A percentile compares a stretch with the other conserved stretches of the same genome.
Evolutionary conservation across 2,888 invertebrate species (phyloP).

Genomic region (Amblyjoppa fuscipennis): DNA sequence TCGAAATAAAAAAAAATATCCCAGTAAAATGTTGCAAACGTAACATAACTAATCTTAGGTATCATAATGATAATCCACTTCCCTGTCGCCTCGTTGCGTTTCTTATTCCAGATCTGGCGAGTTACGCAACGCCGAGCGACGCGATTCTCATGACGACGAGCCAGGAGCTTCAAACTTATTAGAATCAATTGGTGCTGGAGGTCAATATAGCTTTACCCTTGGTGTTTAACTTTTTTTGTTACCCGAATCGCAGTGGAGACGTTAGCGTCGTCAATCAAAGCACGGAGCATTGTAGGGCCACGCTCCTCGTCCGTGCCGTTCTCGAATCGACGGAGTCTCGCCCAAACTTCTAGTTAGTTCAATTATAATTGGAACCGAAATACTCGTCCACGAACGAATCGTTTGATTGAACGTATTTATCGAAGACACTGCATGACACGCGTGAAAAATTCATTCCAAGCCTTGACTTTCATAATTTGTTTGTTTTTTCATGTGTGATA

Average conservation of each 20-base stretch:
- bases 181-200: slow-evolving; percentile 62
- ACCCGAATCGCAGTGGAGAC: slow-evolving; percentile 14
- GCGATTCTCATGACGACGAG: slow-evolving; percentile 88
- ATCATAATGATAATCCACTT: slow-evolving; percentile 33
- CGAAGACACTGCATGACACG: slow-evolving; percentile 51
- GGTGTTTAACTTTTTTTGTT: slow-evolving; percentile 18
- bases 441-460: slow-evolving; percentile 21
- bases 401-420: slow-evolving; percentile 3
- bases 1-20: slow-evolving; percentile 8
- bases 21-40: not conserved
- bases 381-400: slow-evolving; percentile 16
- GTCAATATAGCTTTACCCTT: slow-evolving; percentile 45
- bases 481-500: slow-evolving; percentile 48
- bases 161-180: slow-evolving; percentile 84
- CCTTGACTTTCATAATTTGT: slow-evolving; percentile 3
- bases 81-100: slow-evolving; percentile 30
- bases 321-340: not conserved
- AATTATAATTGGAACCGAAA: slow-evolving; percentile 14
- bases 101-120: slow-evolving; percentile 84
- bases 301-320: not conserved
- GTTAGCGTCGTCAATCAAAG: slow-evolving; percentile 9
- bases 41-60: not conserved
- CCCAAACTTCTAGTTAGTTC: slow-evolving; percentile 16
- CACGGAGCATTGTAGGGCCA: slow-evolving; percentile 4
- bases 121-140: slow-evolving; percentile 89